Conservation (phyloP, 2,888 invertebrate species). For the Cryptops parisi region DNA sequence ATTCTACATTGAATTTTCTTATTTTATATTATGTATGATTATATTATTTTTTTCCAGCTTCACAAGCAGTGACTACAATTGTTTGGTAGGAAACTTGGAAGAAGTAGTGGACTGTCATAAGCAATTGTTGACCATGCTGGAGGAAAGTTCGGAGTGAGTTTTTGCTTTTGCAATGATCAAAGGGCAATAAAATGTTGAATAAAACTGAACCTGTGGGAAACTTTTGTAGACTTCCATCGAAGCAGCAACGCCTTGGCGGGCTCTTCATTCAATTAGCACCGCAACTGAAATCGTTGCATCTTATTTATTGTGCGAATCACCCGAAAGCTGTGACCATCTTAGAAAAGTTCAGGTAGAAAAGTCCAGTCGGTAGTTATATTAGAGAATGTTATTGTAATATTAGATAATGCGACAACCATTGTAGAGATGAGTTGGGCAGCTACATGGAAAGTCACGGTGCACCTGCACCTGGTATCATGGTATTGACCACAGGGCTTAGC, state of each 20-base stretch:
- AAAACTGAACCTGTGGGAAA: not conserved
- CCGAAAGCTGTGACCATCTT: constrained; percentile 86
- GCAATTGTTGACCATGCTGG: constrained; percentile 58
- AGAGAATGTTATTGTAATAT: too few relatives aligned
- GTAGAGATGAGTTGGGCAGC: constrained; percentile 62
- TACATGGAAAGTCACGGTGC: constrained; percentile 82
- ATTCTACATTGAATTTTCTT: not conserved
- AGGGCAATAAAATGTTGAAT: too few relatives aligned
- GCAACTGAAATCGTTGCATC: constrained; percentile 57
- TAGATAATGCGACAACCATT: too few relatives aligned
- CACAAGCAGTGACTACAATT: constrained; percentile 67
- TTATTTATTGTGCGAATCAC: constrained; percentile 81
- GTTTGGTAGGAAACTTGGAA: constrained; percentile 72
- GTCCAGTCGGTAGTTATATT: too few relatives aligned
- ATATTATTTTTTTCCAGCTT: constrained; percentile 41
- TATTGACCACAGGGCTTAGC: constrained; percentile 80
- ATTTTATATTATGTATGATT: not conserved
- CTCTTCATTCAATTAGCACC: constrained; percentile 59
- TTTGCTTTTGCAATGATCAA: not conserved
- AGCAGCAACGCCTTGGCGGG: constrained; percentile 75
- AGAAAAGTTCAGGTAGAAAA: constrained; percentile 71
- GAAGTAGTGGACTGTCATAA: constrained; percentile 76
- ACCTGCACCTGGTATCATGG: constrained; percentile 69
- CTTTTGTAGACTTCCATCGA: constrained; percentile 25
- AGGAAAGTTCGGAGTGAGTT: constrained; percentile 55